Evolutionary conservation across 1,140 invertebrate species (phyloP), one percentile per base, ranked within the genome.

Genomic region (Thalassaphorura encarpata): DNA sequence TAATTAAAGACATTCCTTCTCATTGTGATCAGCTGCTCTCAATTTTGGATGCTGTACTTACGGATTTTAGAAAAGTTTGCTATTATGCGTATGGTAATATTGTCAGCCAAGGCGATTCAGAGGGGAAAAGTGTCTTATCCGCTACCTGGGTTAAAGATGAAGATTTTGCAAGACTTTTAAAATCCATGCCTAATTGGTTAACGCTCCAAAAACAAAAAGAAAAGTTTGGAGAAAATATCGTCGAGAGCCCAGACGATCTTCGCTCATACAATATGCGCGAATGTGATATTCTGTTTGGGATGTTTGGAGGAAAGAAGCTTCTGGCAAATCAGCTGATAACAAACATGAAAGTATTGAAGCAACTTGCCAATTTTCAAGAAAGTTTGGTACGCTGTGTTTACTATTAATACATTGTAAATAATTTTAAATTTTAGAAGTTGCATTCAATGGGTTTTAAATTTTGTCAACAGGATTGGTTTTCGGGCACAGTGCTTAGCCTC

Each of bases 61-160:
- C 79, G 64, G 79, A 80, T 52, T 89, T 88, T 71, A 76, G 80
- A 16, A 84, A 88, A 64, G 84, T 82, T 11, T 88, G 85, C 67
- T 77, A 83, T 63, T 75, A 77, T 3, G 83, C 84, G 5, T 89
- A 89, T 70, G 74, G 77, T 49, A 80, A 81, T 52, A 85, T 87
- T 54, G 84, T 88, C 1, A 84, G 86, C 67, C 80, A 84, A n/a
- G 83, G 85, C 60, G 56, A 58, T 33, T 78, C 81, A 0, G 84
- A 88, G 66, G 85, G 89, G 64, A 82, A 83, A 63, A 72, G 82
- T 48, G 82, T 91, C 29, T 83, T 90, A 55, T 91, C 87, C 67
- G 86, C 89, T 5, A 82, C 83, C 26, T 96, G 92, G 92, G 78
- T 92, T 1, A 89, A 90, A 61, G 92, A 97, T 72, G 88, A 92